These are phyloP conservation scores for Tribolium castaneum DNA, from an alignment of 1,140 invertebrate species.

Conservation along the genomic window DNA sequence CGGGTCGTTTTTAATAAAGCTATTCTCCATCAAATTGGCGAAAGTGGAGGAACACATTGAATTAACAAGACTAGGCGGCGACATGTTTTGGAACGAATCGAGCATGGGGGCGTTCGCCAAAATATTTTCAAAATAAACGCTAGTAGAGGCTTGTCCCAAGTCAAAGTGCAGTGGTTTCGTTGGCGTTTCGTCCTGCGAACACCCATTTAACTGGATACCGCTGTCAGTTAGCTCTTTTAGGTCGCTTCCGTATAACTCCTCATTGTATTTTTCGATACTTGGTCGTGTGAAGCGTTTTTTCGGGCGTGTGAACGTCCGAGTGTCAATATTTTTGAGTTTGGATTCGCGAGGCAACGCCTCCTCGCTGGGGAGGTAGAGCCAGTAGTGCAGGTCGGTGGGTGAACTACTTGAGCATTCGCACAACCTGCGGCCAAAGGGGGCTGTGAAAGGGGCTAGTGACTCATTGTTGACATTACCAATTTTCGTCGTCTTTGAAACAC, in stretches of 20 bases:
- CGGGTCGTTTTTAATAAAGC: constrained; percentile 62
- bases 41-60: constrained; percentile 63
- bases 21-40: constrained; percentile 62
- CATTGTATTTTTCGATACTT: constrained; percentile 63
- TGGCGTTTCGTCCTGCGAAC: constrained; percentile 8
- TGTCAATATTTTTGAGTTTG: constrained; percentile 62
- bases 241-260: constrained; percentile 56
- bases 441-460: background rate
- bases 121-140: constrained; percentile 60
- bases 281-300: constrained; percentile 63
- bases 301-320: constrained; percentile 66
- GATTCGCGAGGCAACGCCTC: background rate
- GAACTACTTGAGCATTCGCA: constrained; percentile 37
- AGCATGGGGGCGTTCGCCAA: constrained; percentile 47
- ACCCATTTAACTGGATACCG: constrained; percentile 4
- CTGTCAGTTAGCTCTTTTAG: constrained; percentile 18
- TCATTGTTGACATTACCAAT: constrained; percentile 54
- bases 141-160: constrained; percentile 56
- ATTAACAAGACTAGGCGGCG: constrained; percentile 62
- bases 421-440: constrained; percentile 45
- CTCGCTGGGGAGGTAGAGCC: background rate
- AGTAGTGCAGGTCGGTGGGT: constrained; percentile 2
- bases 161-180: constrained; percentile 59
- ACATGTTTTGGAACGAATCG: constrained; percentile 62
- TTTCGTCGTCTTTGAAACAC: constrained; percentile 59